Base-by-base conservation (phyloP, 1,140 invertebrate species). In the Drosophila subobscura region DNA sequence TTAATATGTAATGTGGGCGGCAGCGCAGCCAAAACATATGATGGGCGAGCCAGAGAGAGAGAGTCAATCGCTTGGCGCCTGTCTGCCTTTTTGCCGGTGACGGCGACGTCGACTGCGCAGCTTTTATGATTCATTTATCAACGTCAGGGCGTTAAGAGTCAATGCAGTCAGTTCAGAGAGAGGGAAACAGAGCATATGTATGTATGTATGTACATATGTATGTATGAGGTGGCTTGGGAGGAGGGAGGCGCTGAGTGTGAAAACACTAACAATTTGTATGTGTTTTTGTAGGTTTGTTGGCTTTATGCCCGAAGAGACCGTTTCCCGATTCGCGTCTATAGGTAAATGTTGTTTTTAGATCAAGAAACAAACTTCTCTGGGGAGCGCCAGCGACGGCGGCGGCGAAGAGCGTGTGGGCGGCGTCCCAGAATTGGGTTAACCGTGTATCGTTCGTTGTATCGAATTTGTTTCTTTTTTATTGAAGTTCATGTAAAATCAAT, bases 61-160 rank as follows among this genome's bases (percentile, higher is more conserved):
- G 57, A 50, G 20, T 25, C 40, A 54, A 22, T 49, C 27, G 52
- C 55, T 74, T 58, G 60, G 72, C 71, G 72, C 71, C 70, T 58
- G 72, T 67, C 72, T 75, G 71, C 72, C 22, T 49, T 75, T 56
- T 74, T 67, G 72, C 72, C 72, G 72, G 72, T 44, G 50, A 54
- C 55, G 54, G 12, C 50, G 54, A 50, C 46, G 65, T 49, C 49
- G 59, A 58, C 79, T 76, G 81, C 74, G 73, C 74, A 75, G 83
- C 81, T 77, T 77, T 73, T 81, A 86, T 85, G 81, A 85, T 85
- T 85, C 81, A 85, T 86, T 86, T 85, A 86, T 85, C 83, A 86
- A 81, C 81, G 81, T 86, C 81, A 75, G 56, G 51, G 72, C 72
- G 72, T 75, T 47, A 76, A 67, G 79, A 81, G 78, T 73, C 78